Evolutionary conservation across 2,888 invertebrate genomes (phyloP).

Genomic region (Andrena camellia): DNA sequence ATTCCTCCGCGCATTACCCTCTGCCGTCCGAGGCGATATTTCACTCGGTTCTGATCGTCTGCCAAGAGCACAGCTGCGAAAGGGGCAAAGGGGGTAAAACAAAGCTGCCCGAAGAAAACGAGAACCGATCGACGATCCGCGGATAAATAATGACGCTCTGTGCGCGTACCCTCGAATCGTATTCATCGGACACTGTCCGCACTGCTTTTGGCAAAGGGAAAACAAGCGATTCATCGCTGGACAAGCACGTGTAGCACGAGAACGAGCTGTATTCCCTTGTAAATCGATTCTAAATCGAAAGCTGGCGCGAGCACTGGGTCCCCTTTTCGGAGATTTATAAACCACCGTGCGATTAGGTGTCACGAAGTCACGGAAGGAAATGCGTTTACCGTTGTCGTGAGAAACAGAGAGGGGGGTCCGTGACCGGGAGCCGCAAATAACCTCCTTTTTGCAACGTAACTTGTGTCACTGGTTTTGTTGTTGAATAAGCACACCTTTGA

Average conservation of each 20-base stretch:
- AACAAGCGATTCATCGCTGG: not conserved
- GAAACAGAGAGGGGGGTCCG: too few species aligned
- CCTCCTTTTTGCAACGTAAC: too few species aligned
- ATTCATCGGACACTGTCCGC: too few species aligned
- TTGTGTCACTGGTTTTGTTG: too few species aligned
- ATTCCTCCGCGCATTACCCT: slow-evolving; percentile 31
- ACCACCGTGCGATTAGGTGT: not conserved
- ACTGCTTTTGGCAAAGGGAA: too few species aligned
- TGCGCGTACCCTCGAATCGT: too few species aligned
- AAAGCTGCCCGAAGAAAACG: slow-evolving; percentile 12
- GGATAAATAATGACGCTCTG: slow-evolving; percentile 1
- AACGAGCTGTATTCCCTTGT: not conserved
- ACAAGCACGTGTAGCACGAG: not conserved
- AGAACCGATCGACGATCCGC: not conserved
- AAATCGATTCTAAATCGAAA: not conserved
- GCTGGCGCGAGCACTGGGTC: not conserved
- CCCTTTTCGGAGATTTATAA: not conserved
- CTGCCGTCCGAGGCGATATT: slow-evolving; percentile 28
- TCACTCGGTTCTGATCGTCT: slow-evolving; percentile 34
- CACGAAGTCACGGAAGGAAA: not conserved
- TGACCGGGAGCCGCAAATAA: too few species aligned
- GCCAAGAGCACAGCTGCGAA: slow-evolving; percentile 20
- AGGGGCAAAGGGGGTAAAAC: not conserved
- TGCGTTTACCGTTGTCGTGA: too few species aligned
- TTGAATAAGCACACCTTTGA: too few species aligned